Evolutionary conservation across 2,888 invertebrate species (phyloP), one percentile per base, ranked within the genome.

Genomic region (Sialis fuliginosa): DNA sequence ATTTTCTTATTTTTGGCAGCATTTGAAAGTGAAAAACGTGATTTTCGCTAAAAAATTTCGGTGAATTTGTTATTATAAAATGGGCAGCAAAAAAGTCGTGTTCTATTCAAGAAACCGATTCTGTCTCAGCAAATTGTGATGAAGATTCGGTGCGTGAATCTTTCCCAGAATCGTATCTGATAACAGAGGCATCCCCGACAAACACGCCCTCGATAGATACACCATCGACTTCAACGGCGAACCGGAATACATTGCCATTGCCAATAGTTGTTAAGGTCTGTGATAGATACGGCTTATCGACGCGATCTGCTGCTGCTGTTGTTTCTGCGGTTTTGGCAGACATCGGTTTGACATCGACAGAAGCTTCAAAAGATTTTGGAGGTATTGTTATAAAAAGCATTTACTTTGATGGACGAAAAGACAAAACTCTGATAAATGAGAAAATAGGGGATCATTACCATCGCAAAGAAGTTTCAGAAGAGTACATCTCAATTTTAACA

Each of bases 321-420:
- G 50, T 51, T 7, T 46, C 44, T 40, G 52, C 51, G 12, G 50
- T 50, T 3, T 41, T 53, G 6, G 33, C n/a, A 13, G 52, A 53
- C 39, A 39, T 53, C 3, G 51, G 50, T 7, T 35, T 54, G 12
- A 48, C 54, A 32, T 48, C 52, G 43, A 13, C 49, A 8, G 43
- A 49, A 45, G n/a, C n/a, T n/a, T n/a, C n/a, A n/a, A n/a, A n/a
- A n/a, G 45, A 53, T 48, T 37, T 37, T 41, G 8, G 12, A 9
- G 40, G 48, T 39, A 50, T 55, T n/a, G 45, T 53, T 7, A 52
- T 54, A 37, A 50, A 50, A 48, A 49, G 45, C 33, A 42, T 42
- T 42, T 47, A 49, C 42, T 48, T 48, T 45, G 48, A 49, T 42
- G 46, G 48, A 7, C 31, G 43, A 39, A 48, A 45, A 45, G 45